These are phyloP conservation scores for Lypha dubia DNA, from an alignment of 2,888 invertebrate species.

Conservation along the genomic window DNA sequence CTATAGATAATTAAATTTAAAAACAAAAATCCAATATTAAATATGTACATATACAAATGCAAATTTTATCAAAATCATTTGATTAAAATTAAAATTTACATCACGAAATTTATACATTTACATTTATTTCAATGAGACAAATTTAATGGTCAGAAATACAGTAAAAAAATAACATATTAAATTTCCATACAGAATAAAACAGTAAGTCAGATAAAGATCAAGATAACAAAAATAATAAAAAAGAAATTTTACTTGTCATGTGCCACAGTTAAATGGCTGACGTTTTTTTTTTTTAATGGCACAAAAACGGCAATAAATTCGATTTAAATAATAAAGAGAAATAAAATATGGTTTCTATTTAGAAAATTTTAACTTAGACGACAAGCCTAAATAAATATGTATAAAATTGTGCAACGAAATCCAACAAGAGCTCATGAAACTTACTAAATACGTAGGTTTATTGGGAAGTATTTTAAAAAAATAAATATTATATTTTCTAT, in stretches of 20 bases:
- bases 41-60: background rate
- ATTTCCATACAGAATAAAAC: background rate
- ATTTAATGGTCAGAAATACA: conserved; percentile 48
- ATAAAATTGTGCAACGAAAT: conserved; percentile 6
- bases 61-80: conserved; percentile 34
- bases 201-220: background rate
- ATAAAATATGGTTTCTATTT: conserved; percentile 14
- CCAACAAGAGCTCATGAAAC: background rate
- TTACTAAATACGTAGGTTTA: conserved; percentile 7
- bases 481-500: no score
- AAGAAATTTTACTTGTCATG: background rate
- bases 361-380: background rate
- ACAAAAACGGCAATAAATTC: conserved; percentile 46
- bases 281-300: conserved; percentile 37
- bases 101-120: conserved; percentile 43
- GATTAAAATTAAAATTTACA: conserved; percentile 22
- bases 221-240: no score
- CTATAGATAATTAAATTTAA: background rate
- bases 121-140: conserved; percentile 27
- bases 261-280: background rate
- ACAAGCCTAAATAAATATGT: background rate
- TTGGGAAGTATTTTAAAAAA: background rate
- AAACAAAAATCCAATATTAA: background rate
- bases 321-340: conserved; percentile 38
- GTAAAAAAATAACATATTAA: conserved; percentile 20